Evolutionary conservation across 2,113 vertebrate genomes (phyloP).

Genomic region (Pteronura brasiliensis): DNA sequence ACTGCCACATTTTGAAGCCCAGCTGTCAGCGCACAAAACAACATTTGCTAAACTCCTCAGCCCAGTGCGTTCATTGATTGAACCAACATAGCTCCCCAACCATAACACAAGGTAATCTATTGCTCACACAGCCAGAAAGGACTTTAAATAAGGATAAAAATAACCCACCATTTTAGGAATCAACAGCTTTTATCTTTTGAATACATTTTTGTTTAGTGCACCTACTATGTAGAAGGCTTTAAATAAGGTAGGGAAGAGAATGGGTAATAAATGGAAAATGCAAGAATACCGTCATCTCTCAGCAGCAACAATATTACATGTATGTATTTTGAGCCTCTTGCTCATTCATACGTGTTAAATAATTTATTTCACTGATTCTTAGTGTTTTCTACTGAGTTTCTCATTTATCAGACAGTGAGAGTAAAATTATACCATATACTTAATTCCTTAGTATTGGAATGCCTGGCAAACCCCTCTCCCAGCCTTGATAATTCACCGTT

Average conservation of each 20-base stretch:
- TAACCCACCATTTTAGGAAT: background rate
- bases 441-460: background rate
- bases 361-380: background rate
- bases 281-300: background rate
- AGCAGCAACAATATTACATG: background rate
- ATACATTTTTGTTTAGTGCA: background rate
- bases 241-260: background rate
- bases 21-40: conserved; percentile 22
- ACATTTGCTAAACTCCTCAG: conserved; percentile 55
- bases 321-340: background rate
- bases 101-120: conserved; percentile 50
- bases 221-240: background rate
- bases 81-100: conserved; percentile 73
- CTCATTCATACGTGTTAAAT: background rate
- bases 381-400: background rate
- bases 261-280: background rate
- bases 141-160: conserved; percentile 44
- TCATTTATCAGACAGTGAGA: background rate
- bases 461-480: background rate
- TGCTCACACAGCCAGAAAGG: conserved; percentile 13
- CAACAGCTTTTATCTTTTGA: background rate
- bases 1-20: conserved; percentile 38
- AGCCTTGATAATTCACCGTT: background rate
- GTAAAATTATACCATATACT: background rate
- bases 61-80: conserved; percentile 39